A percentile compares a stretch with the other conserved stretches of the same genome.
phyloP scores from a whole-genome alignment of 2,888 invertebrate genomes.

The Hermodice carunculata region DNA sequence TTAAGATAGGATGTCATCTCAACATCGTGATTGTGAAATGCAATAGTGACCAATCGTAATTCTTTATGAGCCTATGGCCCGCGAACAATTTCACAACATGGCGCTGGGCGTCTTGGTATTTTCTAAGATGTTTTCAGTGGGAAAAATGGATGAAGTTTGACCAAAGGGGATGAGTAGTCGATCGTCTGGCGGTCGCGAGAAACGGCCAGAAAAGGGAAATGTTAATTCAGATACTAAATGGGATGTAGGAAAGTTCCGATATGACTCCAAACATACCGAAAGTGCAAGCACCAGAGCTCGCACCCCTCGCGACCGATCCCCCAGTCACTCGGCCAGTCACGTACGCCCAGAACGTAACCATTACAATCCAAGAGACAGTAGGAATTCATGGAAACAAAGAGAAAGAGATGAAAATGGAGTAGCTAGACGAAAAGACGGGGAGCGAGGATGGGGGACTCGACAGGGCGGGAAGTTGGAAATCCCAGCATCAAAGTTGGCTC shows the following conservation, averaged over 20 bases:
- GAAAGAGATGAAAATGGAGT: conserved; percentile 6
- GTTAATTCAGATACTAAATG: conserved; percentile 6
- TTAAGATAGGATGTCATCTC: too few species aligned
- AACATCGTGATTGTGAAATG: too few species aligned
- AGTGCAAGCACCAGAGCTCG: conserved; percentile 1
- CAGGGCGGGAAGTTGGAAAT: too few species aligned
- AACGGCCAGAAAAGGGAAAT: conserved; percentile 16
- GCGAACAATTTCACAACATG: too few species aligned
- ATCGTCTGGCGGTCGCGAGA: conserved; percentile 1
- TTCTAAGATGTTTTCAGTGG: too few species aligned
- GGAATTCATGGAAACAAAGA: neutral
- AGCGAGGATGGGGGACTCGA: neutral
- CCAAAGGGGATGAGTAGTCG: conserved; percentile 17
- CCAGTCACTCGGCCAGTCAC: conserved; percentile 1
- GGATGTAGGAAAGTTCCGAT: conserved; percentile 4
- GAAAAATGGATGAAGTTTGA: too few species aligned
- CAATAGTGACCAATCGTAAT: too few species aligned
- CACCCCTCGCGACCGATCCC: conserved; percentile 7
- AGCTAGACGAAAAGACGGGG: neutral
- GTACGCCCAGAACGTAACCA: conserved; percentile 14
- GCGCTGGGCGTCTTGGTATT: too few species aligned
- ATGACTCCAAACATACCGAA: conserved; percentile 9
- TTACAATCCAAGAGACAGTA: too few species aligned
- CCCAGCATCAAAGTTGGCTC: too few species aligned
- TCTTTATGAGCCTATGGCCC: too few species aligned